These are phyloP conservation scores for Myiopsitta monachus DNA, from an alignment of 2,113 vertebrate species.

Conservation along the genomic window DNA sequence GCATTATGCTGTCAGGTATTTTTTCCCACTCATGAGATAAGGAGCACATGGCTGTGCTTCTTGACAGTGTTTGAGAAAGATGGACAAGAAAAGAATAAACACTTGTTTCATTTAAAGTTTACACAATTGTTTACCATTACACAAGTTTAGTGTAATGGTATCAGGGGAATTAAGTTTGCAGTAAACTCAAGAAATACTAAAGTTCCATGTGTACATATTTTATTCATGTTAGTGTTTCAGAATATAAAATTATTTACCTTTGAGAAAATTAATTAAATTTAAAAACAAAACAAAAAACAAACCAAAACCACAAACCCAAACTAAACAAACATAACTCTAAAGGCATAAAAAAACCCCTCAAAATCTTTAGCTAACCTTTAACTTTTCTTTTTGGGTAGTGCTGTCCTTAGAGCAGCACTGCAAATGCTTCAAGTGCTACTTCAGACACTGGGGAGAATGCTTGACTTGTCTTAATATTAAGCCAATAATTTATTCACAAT, in stretches of 20 bases:
- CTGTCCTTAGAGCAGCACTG: neutral
- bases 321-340: neutral
- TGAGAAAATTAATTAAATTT: neutral
- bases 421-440: neutral
- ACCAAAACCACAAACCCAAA: neutral
- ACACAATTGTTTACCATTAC: neutral
- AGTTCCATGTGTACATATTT: neutral
- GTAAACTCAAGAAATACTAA: neutral
- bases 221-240: neutral
- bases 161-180: neutral
- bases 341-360: neutral
- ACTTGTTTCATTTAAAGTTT: neutral
- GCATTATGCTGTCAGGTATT: neutral
- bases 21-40: neutral
- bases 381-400: neutral
- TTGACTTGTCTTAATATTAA: neutral
- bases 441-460: neutral
- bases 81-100: neutral
- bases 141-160: neutral
- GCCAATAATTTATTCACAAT: neutral
- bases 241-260: neutral
- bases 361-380: neutral
- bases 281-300: neutral
- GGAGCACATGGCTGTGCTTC: neutral
- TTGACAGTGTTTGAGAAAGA: neutral